These are phyloP conservation scores for Podarcis cretensis DNA, from an alignment of 2,113 vertebrate genomes.

Conservation along the genomic window DNA sequence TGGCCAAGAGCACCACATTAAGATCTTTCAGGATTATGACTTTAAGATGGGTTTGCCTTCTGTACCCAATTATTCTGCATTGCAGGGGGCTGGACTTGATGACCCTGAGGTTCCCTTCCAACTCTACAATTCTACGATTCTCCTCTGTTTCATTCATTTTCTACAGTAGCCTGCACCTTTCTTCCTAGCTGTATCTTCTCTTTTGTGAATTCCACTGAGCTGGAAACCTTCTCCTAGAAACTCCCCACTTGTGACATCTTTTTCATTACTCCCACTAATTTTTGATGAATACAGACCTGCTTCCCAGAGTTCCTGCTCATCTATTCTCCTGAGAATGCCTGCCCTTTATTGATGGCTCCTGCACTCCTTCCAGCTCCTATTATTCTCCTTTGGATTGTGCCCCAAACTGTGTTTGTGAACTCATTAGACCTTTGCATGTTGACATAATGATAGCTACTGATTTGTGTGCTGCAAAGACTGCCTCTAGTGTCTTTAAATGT, in stretches of 20 bases:
- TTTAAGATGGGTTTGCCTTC: background rate
- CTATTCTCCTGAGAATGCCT: background rate
- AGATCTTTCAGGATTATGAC: background rate
- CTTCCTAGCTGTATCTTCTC: background rate
- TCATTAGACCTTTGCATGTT: slow-evolving; percentile 1
- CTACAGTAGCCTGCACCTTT: background rate
- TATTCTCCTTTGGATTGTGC: background rate
- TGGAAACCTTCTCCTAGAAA: background rate
- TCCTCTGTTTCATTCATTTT: background rate
- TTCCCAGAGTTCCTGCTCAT: background rate
- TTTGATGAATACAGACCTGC: background rate
- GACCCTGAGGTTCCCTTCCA: too few species aligned
- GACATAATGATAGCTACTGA: background rate
- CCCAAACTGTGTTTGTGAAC: background rate
- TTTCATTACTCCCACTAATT: background rate
- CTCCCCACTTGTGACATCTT: background rate
- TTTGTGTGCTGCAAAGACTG: background rate
- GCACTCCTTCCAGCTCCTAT: background rate
- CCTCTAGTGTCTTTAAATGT: background rate
- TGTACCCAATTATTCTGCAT: too few species aligned
- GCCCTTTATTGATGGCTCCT: background rate
- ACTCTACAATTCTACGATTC: background rate
- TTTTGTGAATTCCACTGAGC: background rate
- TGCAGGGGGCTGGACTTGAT: too few species aligned
- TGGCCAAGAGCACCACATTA: background rate